phyloP scores from a whole-genome alignment of 2,113 vertebrate genomes.

The Hipposideros armiger region DNA sequence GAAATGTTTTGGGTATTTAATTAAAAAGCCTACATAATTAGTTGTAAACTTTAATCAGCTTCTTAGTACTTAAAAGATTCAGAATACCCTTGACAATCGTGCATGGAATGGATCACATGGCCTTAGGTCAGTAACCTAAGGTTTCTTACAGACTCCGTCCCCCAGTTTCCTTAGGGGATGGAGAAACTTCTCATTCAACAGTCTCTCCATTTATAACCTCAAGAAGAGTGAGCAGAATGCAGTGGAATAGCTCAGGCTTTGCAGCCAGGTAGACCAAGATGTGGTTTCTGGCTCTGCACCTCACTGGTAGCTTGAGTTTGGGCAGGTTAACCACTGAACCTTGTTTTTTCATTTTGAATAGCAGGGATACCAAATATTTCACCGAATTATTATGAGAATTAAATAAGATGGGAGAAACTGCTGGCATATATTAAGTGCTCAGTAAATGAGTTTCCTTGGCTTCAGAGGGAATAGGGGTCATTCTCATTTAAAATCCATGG shows the following conservation, averaged over 20 bases:
- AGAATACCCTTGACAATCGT: not conserved
- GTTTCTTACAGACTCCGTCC: not conserved
- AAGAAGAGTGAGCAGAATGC: not conserved
- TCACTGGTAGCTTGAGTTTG: not conserved
- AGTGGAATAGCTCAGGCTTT: not conserved
- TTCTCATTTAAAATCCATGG: not conserved
- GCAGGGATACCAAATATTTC: not conserved
- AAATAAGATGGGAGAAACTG: not conserved
- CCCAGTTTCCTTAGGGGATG: not conserved
- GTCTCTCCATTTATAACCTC: not conserved
- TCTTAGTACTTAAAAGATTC: not conserved
- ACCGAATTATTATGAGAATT: not conserved
- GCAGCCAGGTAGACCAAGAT: not conserved
- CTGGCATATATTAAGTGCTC: not conserved
- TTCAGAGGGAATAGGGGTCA: not conserved
- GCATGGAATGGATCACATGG: not conserved
- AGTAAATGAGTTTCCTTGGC: not conserved
- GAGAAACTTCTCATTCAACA: not conserved
- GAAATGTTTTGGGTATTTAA: not conserved
- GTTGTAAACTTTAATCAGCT: not conserved
- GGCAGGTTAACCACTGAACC: not conserved
- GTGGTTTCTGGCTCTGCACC: not conserved
- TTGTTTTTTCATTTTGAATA: not conserved
- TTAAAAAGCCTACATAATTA: not conserved
- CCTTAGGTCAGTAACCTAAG: not conserved